Base-by-base conservation (phyloP, 2,113 vertebrate species). In the Mirounga angustirostris region DNA sequence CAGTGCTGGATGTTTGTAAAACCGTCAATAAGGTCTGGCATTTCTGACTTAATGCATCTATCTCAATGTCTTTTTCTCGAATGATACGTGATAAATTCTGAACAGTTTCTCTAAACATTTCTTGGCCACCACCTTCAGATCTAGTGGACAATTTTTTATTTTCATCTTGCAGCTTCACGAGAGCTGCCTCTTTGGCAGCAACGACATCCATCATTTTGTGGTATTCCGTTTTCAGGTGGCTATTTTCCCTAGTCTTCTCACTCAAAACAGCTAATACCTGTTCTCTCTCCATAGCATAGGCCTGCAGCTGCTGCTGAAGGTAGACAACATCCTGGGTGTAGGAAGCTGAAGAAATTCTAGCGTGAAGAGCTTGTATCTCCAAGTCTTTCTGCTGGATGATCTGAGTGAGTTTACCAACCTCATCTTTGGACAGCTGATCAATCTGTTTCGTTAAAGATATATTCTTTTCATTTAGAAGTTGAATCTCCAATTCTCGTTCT, bases 81-180 rank as follows among this genome's bases (percentile, higher is more conserved):
- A 99, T 99, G 95, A 99, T 99, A 71, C 99, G 99, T 2, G 99
- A 99, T 74, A 99, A 98, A 98, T 99, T 99, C 98, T 99, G 99
- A 98, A 99, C 99, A 65, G 99, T 99, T 98, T 99, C 99, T 97
- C 99, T 99, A 97, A 99, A 99, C 99, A 99, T 99, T 24, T 99
- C 99, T 26, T 99, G 99, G 98, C 99, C 99, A 58, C 99, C 99
- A 0, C 99, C 99, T 94, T 99, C 99, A 67, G 99, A 99, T 96
- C 98, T 98, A 24, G 92, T 98, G 16, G 98, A 99, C 79, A 99
- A 97, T 28, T 98, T 99, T 58, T 99, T 99, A 97, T 99, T 99
- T 97, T 99, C 99, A 83, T 99, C 99, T 95, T 99, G 99, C 9
- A 99, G 97, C 95, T 99, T 99, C 22, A 98, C 88, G 65, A 99